A percentile compares a stretch with the other conserved stretches of the same genome.
phyloP scores from a whole-genome alignment of 1,140 invertebrate genomes.

The Drosophila pectinifera region DNA sequence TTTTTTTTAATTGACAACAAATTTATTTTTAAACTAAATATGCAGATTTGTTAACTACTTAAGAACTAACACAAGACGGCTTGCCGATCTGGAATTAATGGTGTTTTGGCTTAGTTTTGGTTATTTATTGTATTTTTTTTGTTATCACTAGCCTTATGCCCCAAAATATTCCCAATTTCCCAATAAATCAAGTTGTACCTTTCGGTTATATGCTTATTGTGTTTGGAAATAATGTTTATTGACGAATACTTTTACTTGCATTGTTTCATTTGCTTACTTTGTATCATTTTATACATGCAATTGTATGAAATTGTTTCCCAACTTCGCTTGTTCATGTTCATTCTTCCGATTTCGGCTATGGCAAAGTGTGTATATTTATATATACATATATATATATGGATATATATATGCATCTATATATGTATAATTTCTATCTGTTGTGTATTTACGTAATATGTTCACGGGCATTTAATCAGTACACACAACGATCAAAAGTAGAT shows the following conservation, averaged over 20 bases:
- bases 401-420: conserved; percentile 25
- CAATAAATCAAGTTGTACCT: neutral
- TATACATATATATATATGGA: conserved; percentile 21
- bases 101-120: no score
- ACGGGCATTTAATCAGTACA: conserved; percentile 37
- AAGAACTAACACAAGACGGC: no score
- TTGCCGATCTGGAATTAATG: no score
- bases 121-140: no score
- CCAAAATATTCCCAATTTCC: neutral
- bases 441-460: conserved; percentile 47
- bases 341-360: conserved; percentile 44
- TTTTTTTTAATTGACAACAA: no score
- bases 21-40: no score
- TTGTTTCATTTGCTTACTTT: conserved; percentile 57
- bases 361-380: conserved; percentile 38
- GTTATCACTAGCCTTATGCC: no score
- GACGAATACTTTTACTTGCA: conserved; percentile 71
- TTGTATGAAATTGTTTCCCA: conserved; percentile 34
- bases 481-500: conserved; percentile 60
- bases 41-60: no score
- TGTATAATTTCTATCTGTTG: conserved; percentile 26
- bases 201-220: conserved; percentile 21
- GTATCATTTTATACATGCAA: conserved; percentile 59
- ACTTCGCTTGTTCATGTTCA: conserved; percentile 22
- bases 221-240: conserved; percentile 68